Percentiles rank a stretch among this genome's conserved stretches.
Conservation (phyloP, 2,888 invertebrate genomes). For the Metallyticus violacea region DNA sequence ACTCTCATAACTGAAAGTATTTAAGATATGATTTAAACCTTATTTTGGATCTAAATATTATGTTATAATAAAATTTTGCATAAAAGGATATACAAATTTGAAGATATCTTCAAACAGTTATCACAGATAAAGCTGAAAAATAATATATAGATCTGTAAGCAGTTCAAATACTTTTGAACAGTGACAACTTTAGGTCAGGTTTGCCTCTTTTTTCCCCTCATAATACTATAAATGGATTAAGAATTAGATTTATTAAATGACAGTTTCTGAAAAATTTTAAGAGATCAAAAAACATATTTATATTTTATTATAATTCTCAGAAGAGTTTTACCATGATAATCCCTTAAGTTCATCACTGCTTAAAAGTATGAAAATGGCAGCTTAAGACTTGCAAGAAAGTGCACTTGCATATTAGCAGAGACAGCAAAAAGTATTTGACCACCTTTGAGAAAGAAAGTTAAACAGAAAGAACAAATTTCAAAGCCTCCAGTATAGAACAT, state of each 20-base stretch:
- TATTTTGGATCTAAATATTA: neutral
- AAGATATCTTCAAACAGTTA: neutral
- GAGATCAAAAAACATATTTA: too few species aligned
- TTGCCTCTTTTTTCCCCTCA: neutral
- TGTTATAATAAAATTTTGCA: neutral
- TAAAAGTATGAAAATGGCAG: neutral
- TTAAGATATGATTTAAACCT: too few species aligned
- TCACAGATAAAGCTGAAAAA: neutral
- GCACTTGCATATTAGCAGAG: neutral
- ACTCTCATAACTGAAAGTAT: neutral
- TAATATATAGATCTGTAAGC: neutral
- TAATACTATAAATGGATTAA: too few species aligned
- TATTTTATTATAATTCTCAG: neutral
- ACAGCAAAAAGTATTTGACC: neutral
- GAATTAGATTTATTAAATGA: too few species aligned
- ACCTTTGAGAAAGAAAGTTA: slow-evolving; percentile 3
- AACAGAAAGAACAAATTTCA: neutral
- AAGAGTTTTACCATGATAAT: neutral
- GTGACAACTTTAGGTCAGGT: neutral
- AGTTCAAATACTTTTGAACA: neutral
- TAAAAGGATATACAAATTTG: neutral
- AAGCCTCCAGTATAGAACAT: neutral
- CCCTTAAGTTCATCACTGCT: neutral
- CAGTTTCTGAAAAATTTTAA: too few species aligned
- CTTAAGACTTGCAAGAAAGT: neutral